phyloP scores from a whole-genome alignment of 1,140 invertebrate genomes.

The Panonychus citri region DNA sequence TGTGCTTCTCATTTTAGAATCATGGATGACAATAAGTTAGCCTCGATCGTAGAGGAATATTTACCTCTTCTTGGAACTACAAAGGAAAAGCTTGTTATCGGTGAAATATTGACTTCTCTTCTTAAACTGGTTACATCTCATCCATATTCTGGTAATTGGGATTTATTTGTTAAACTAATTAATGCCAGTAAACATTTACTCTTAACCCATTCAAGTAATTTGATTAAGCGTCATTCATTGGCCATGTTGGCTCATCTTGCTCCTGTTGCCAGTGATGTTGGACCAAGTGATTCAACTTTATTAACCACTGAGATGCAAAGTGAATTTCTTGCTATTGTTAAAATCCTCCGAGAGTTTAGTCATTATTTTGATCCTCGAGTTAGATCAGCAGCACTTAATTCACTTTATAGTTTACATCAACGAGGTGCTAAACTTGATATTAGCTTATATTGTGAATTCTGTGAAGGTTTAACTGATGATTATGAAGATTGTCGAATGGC shows the following conservation, averaged over 20 bases:
- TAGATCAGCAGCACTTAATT: conserved; percentile 56
- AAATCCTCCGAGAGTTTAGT: conserved; percentile 49
- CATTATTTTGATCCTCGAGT: conserved; percentile 72
- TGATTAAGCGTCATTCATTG: conserved; percentile 51
- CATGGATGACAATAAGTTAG: background rate
- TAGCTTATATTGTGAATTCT: conserved; percentile 53
- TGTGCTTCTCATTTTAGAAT: too few relatives aligned
- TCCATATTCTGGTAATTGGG: background rate
- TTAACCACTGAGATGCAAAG: conserved; percentile 10
- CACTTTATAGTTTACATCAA: conserved; percentile 35
- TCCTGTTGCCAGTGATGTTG: background rate
- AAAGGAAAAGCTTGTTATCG: conserved; percentile 22
- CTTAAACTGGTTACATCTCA: conserved; percentile 15
- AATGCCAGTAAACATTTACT: conserved; percentile 11
- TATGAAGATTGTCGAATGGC: conserved; percentile 74
- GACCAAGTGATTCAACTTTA: background rate
- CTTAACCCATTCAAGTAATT: conserved; percentile 41
- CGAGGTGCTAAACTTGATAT: conserved; percentile 32
- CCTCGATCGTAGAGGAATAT: background rate
- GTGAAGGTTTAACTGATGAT: conserved; percentile 62
- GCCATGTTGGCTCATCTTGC: conserved; percentile 22
- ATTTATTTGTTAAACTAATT: background rate
- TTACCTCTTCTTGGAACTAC: conserved; percentile 12
- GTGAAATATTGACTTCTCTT: conserved; percentile 15
- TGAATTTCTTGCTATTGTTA: conserved; percentile 31